Base-by-base conservation (phyloP, 2,888 invertebrate genomes). In the Polydrusus pterygomalis region DNA sequence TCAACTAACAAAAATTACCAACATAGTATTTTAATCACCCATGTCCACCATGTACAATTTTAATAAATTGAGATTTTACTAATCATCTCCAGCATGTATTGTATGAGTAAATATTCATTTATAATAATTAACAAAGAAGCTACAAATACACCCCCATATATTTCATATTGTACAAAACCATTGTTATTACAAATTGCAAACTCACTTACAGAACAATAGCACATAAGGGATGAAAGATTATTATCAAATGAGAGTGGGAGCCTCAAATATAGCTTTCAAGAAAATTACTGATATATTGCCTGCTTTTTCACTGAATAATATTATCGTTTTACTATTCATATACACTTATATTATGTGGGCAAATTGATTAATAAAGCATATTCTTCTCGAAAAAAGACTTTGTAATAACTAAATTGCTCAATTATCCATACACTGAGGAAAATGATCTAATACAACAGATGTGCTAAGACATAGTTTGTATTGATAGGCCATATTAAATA, bases 131-230 rank as follows among this genome's bases (percentile, higher is more conserved):
- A 51, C 18, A 20, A 51, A 51, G 20, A 51, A 20, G 10, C 18
- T 51, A 51, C 20, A 51, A 51, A 51, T 51, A 51, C 51, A 51
- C 51, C 51, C 51, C 51, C 51, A 51, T 51, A 47, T 17, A 51
- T 51, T 51, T 8, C n/a, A 8, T 11, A 18, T 10, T 51, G 51
- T 51, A 51, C n/a, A 2, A 3, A 11, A 51, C 20, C 11, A 20
- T 20, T 20, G 20, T 51, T 49, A 20, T 51, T 11, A 10, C 6
- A 20, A 51, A 51, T 51, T 18, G 51, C 20, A 18, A 51, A 20
- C 18, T 51, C 51, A 51, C 11, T 51, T 10, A 20, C 18, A 1
- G 11, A 51, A 51, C 13, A 20, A 51, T 51, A 18, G 20, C 10
- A 18, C 20, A 11, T 20, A 51, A 51, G 51, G 51, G 51, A 20